Evolutionary conservation across 2,113 vertebrate species (phyloP).

Genomic region (Plectropomus leopardus): DNA sequence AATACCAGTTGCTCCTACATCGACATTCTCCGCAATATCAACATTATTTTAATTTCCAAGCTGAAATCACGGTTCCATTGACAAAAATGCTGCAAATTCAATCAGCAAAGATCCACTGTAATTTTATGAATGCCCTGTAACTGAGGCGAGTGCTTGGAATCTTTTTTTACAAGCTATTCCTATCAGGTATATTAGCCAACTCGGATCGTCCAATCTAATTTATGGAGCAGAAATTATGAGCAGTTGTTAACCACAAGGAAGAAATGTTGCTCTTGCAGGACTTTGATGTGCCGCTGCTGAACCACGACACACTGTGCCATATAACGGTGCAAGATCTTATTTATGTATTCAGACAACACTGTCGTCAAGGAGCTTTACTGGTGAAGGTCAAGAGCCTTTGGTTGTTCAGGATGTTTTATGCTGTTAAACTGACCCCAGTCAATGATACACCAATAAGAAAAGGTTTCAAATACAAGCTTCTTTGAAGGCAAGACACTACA

Average conservation of each 20-base stretch:
- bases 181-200: slow-evolving; percentile 14
- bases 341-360: slow-evolving; percentile 15
- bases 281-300: not conserved
- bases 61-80: not conserved
- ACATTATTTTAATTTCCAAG: not conserved
- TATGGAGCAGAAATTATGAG: slow-evolving; percentile 52
- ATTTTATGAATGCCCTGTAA: slow-evolving; percentile 10
- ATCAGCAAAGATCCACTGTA: not conserved
- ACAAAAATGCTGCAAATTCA: not conserved
- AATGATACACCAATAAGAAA: not conserved
- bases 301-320: not conserved
- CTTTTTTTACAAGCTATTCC: slow-evolving; percentile 24
- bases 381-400: slow-evolving; percentile 16
- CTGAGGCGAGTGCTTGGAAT: not conserved
- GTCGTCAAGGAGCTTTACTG: not conserved
- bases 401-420: not conserved
- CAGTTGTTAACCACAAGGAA: slow-evolving; percentile 24
- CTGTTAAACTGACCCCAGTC: not conserved
- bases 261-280: slow-evolving; percentile 10
- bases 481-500: too few relatives aligned
- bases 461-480: too few relatives aligned
- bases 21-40: not conserved
- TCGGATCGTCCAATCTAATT: slow-evolving; percentile 24
- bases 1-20: not conserved
- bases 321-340: not conserved